These are phyloP conservation scores for Ennomos fuscantarius DNA, from an alignment of 2,888 invertebrate genomes.

Conservation along the genomic window DNA sequence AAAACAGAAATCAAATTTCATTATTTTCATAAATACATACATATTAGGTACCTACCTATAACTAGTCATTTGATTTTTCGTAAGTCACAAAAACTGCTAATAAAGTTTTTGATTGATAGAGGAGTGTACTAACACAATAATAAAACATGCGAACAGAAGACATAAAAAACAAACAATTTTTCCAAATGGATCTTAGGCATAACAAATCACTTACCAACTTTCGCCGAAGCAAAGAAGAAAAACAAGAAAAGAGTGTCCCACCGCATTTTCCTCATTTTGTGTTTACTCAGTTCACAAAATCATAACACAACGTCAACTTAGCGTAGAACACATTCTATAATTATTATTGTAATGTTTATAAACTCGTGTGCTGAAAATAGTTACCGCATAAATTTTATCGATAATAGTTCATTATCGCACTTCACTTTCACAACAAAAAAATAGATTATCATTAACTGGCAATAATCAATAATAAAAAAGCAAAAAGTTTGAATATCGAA, in stretches of 20 bases:
- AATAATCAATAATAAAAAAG: slow-evolving; percentile 28
- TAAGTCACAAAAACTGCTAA: background rate
- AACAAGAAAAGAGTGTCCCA: slow-evolving; percentile 62
- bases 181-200: slow-evolving; percentile 25
- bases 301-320: slow-evolving; percentile 43
- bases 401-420: slow-evolving; percentile 17
- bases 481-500: slow-evolving; percentile 34
- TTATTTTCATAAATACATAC: too few relatives aligned
- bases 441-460: slow-evolving; percentile 2
- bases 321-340: slow-evolving; percentile 27
- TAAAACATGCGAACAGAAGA: slow-evolving; percentile 21
- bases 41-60: background rate
- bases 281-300: slow-evolving; percentile 52
- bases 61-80: too few relatives aligned
- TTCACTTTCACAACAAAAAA: slow-evolving; percentile 32
- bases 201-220: slow-evolving; percentile 65
- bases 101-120: slow-evolving; percentile 1
- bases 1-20: too few relatives aligned
- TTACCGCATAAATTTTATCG: slow-evolving; percentile 17
- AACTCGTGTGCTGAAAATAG: slow-evolving; percentile 29
- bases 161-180: slow-evolving; percentile 30
- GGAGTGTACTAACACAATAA: slow-evolving; percentile 5
- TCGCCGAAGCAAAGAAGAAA: slow-evolving; percentile 53
- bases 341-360: slow-evolving; percentile 34
- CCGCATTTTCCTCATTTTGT: slow-evolving; percentile 62